phyloP scores from a whole-genome alignment of 2,888 invertebrate species.

The Harpalus rufipes region DNA sequence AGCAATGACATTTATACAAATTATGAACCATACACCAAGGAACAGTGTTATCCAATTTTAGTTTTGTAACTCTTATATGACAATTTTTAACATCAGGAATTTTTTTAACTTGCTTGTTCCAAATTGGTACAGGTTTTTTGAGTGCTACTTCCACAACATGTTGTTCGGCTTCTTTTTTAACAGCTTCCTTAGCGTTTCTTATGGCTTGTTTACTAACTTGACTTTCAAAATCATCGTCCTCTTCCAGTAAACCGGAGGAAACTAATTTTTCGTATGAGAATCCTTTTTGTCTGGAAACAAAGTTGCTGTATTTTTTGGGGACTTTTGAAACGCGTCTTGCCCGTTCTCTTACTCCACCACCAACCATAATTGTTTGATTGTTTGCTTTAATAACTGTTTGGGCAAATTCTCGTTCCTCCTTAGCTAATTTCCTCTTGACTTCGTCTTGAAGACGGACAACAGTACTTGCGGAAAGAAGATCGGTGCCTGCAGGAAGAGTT shows the following conservation, averaged over 20 bases:
- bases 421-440: constrained; percentile 80
- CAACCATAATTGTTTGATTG: constrained; percentile 83
- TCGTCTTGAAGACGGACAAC: constrained; percentile 77
- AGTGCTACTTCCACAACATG: constrained; percentile 71
- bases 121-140: constrained; percentile 70
- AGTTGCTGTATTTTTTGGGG: constrained; percentile 82
- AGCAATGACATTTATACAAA: constrained; percentile 84
- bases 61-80: constrained; percentile 72
- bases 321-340: constrained; percentile 80
- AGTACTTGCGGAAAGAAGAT: constrained; percentile 73
- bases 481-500: constrained; percentile 72
- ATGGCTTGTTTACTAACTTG: constrained; percentile 11
- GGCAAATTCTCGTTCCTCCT: constrained; percentile 86
- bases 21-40: constrained; percentile 84
- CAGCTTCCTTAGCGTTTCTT: constrained; percentile 23
- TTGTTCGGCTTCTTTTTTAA: constrained; percentile 46
- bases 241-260: constrained; percentile 69
- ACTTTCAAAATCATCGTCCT: constrained; percentile 69
- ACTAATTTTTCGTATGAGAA: constrained; percentile 53
- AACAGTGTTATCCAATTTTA: constrained; percentile 78
- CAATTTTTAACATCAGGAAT: constrained; percentile 71
- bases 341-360: constrained; percentile 78
- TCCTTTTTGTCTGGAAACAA: constrained; percentile 73
- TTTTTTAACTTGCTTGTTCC: constrained; percentile 68
- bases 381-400: constrained; percentile 84